Evolutionary conservation across 2,888 invertebrate species (phyloP), one percentile per base, ranked within the genome.

Genomic region (Boloria selene): DNA sequence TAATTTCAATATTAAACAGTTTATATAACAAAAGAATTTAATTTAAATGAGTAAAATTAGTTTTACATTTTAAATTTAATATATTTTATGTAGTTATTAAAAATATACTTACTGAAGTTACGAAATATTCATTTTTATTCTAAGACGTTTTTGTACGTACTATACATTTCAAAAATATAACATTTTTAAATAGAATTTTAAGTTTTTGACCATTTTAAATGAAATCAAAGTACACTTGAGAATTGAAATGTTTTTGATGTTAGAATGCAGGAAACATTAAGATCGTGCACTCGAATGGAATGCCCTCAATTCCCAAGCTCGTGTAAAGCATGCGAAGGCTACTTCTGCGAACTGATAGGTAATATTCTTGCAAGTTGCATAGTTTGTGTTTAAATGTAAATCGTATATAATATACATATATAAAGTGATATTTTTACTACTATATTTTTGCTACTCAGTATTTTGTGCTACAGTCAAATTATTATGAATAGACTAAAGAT

Each of bases 281-380:
- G 22, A 5, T 18, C 13, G 42, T n/a, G 13, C 49, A 47, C 13
- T 49, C 16, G 17, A 59, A 49, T 59, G 49, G 49, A 49, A 47
- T 59, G 49, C 17, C 13, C 49, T 59, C 14, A 31, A 59, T 59
- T 49, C 59, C 16, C 17, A 31, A 26, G 49, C 47, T 26, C 59
- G 31, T 31, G 59, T 16, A 13, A 59, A 49, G 59, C 59, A 59
- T 16, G 59, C 49, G 47, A 31, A 17, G 31, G 47, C 31, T 13
- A 31, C 16, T 47, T 59, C 59, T 59, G 4, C 22, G 59, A 31
- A 31, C 47, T 1, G 17, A 17, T 38, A 59, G 49, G 49, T 59
- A 59, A 47, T 31, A 16, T 47, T n/a, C n/a, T n/a, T n/a, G n/a
- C n/a, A n/a, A n/a, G n/a, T n/a, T 49, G 59, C 59, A 49, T 59